Conservation (phyloP, 2,113 vertebrate genomes). For the Elachura formosa region DNA sequence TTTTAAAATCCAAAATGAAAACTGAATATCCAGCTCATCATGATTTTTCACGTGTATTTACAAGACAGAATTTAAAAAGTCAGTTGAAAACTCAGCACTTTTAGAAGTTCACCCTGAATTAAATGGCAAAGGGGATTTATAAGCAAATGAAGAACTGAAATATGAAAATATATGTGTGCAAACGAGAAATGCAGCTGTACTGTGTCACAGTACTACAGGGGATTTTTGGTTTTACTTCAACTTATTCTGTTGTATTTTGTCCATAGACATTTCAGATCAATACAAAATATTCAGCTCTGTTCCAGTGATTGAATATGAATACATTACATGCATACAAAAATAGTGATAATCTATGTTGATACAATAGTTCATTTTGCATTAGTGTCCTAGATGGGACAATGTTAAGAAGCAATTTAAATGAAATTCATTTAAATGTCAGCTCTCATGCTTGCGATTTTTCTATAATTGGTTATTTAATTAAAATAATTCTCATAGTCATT, state of each 20-base stretch:
- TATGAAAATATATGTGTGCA: not conserved
- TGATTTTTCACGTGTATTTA: not conserved
- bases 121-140: not conserved
- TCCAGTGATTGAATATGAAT: slow-evolving; percentile 80
- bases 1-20: not conserved
- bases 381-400: slow-evolving; percentile 99
- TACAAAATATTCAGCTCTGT: slow-evolving; percentile 78
- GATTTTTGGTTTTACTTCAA: slow-evolving; percentile 60
- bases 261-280: slow-evolving; percentile 77
- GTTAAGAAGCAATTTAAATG: slow-evolving; percentile 99
- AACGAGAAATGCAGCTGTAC: slow-evolving; percentile 39
- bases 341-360: slow-evolving; percentile 91
- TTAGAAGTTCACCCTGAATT: not conserved
- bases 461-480: slow-evolving; percentile 99
- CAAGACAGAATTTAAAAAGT: not conserved
- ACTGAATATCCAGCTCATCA: not conserved
- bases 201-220: slow-evolving; percentile 29
- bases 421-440: slow-evolving; percentile 99
- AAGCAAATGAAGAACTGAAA: not conserved
- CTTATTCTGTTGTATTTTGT: slow-evolving; percentile 64
- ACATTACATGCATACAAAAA: slow-evolving; percentile 78
- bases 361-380: slow-evolving; percentile 99
- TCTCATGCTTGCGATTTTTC: slow-evolving; percentile 99
- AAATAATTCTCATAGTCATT: slow-evolving; percentile 99
- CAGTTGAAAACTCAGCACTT: not conserved